These are phyloP conservation scores for Chymomyza procnemis DNA, from an alignment of 2,888 invertebrate genomes.

Conservation along the genomic window DNA sequence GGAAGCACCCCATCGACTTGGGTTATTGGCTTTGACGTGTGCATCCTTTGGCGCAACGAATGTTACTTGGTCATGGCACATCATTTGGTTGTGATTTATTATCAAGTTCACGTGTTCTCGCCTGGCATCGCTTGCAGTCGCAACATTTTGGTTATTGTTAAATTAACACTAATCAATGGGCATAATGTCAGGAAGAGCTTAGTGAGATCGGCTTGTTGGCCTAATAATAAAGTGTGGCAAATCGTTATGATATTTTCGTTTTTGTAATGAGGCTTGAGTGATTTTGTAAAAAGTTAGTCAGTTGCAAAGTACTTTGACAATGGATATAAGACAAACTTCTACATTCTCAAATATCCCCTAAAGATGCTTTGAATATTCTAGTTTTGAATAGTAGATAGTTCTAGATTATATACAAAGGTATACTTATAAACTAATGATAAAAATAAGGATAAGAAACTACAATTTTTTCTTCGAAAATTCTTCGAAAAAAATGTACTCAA, in stretches of 20 bases:
- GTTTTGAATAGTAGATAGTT: no score
- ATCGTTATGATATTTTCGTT: conserved; percentile 24
- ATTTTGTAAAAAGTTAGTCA: background rate
- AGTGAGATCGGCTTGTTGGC: background rate
- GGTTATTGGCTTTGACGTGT: conserved; percentile 1
- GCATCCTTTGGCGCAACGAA: conserved; percentile 52
- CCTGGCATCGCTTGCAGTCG: conserved; percentile 4
- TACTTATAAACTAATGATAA: no score
- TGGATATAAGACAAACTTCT: no score
- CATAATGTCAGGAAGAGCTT: conserved; percentile 32
- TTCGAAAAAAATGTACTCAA: no score
- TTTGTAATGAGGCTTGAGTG: conserved; percentile 5
- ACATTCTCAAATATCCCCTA: no score
- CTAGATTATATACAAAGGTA: no score
- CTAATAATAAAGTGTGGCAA: conserved; percentile 31
- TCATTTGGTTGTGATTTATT: conserved; percentile 40
- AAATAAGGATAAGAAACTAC: no score
- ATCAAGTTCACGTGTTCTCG: conserved; percentile 29
- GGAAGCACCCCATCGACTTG: conserved; percentile 12
- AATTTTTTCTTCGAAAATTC: no score
- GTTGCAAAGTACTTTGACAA: no score
- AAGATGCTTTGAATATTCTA: no score
- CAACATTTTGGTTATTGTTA: conserved; percentile 16
- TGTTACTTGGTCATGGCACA: conserved; percentile 59
- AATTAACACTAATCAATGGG: conserved; percentile 38